phyloP scores from a whole-genome alignment of 2,113 vertebrate genomes.

The Larimichthys crocea region DNA sequence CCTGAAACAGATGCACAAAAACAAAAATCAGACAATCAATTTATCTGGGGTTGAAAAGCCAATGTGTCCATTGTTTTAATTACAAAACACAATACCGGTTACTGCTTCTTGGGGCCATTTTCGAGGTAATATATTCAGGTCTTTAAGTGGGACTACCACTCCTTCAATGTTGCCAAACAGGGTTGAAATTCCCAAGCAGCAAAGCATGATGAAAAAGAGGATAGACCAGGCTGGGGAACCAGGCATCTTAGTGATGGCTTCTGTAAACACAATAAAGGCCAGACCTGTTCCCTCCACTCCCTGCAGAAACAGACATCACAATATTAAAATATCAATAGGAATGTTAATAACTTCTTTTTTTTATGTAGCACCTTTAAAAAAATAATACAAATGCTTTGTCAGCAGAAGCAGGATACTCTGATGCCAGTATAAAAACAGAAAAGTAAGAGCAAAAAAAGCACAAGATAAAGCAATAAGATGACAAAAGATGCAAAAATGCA shows the following conservation, averaged over 20 bases:
- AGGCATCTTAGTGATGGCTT: conserved; percentile 95
- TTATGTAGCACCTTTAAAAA: too few species aligned
- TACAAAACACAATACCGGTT: conserved; percentile 81
- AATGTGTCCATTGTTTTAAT: background rate
- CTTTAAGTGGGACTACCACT: conserved; percentile 89
- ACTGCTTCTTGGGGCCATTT: conserved; percentile 89
- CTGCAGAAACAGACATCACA: conserved; percentile 70
- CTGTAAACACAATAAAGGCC: conserved; percentile 95
- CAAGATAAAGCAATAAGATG: too few species aligned
- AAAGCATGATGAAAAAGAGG: conserved; percentile 94
- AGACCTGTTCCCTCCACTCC: conserved; percentile 94
- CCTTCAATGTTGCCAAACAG: conserved; percentile 95
- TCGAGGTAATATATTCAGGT: conserved; percentile 84
- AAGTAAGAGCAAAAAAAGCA: too few species aligned
- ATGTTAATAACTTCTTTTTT: too few species aligned
- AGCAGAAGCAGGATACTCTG: too few species aligned
- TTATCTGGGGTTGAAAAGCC: background rate
- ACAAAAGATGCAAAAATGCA: too few species aligned
- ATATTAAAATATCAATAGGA: too few species aligned
- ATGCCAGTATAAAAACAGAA: too few species aligned
- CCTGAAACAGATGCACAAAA: conserved; percentile 79
- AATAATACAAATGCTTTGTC: too few species aligned
- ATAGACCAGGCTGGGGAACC: conserved; percentile 90
- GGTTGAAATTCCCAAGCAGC: conserved; percentile 93
- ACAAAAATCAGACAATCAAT: background rate